These are phyloP conservation scores for Drosophila malerkotliana DNA, from an alignment of 1,140 invertebrate genomes.

Conservation along the genomic window DNA sequence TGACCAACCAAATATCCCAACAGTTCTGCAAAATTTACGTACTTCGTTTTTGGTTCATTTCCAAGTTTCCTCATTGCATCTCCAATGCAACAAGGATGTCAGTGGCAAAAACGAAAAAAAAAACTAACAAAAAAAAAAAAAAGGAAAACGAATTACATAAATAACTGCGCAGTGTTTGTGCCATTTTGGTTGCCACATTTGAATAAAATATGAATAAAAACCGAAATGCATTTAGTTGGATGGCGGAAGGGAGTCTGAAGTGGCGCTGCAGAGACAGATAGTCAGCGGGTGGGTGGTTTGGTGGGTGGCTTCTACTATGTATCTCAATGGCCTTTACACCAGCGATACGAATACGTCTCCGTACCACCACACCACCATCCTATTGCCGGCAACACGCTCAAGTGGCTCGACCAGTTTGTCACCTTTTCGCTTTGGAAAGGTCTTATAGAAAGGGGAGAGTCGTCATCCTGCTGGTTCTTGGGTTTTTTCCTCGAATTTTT, in stretches of 20 bases:
- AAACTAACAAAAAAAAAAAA: background rate
- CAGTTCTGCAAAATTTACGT: slow-evolving; percentile 23
- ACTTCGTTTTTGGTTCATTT: slow-evolving; percentile 46
- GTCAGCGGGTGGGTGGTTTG: slow-evolving; percentile 16
- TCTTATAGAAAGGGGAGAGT: slow-evolving; percentile 32
- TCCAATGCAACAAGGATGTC: slow-evolving; percentile 23
- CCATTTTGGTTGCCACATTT: slow-evolving; percentile 79
- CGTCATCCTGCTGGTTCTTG: slow-evolving; percentile 9
- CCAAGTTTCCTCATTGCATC: slow-evolving; percentile 38
- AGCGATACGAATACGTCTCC: slow-evolving; percentile 1
- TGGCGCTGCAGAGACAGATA: slow-evolving; percentile 28
- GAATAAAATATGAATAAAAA: slow-evolving; percentile 81
- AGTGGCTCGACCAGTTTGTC: slow-evolving; percentile 67
- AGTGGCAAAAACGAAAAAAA: background rate
- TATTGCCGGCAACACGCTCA: slow-evolving; percentile 3
- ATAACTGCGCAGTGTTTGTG: slow-evolving; percentile 78
- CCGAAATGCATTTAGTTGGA: slow-evolving; percentile 75
- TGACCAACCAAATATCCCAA: slow-evolving; percentile 11
- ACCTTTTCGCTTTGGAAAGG: slow-evolving; percentile 71
- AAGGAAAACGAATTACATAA: slow-evolving; percentile 62
- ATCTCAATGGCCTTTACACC: slow-evolving; percentile 9
- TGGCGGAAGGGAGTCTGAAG: slow-evolving; percentile 29
- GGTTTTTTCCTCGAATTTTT: background rate
- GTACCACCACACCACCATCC: background rate
- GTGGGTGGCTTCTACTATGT: background rate